phyloP scores from a whole-genome alignment of 1,140 invertebrate genomes.

The Eupristina koningsbergeri region DNA sequence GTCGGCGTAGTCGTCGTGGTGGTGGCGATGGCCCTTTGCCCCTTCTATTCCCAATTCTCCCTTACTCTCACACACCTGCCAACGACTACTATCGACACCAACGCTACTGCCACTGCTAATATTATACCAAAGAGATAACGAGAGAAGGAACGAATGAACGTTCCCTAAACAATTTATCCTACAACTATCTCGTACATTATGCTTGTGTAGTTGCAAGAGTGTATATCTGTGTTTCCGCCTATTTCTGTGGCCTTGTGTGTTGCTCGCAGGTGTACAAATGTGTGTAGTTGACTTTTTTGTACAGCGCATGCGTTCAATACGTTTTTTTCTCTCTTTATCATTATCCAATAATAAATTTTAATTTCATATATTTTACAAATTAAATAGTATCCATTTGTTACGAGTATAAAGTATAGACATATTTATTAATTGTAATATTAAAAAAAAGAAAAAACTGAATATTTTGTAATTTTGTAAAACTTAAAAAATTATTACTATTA shows the following conservation, averaged over 20 bases:
- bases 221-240: background rate
- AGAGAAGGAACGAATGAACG: conserved; percentile 33
- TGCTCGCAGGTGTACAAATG: too few species aligned
- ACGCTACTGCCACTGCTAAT: background rate
- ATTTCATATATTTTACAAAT: too few species aligned
- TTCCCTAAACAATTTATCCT: conserved; percentile 39
- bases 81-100: background rate
- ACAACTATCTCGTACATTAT: background rate
- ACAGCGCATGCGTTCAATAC: background rate
- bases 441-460: too few species aligned
- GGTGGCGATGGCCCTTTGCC: conserved; percentile 52
- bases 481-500: too few species aligned
- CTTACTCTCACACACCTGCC: conserved; percentile 43
- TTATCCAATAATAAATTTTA: too few species aligned
- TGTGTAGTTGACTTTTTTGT: background rate
- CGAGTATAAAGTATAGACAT: too few species aligned
- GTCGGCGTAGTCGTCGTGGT: conserved; percentile 7
- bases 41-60: conserved; percentile 40
- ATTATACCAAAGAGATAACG: background rate
- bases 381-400: too few species aligned
- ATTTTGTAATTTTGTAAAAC: too few species aligned
- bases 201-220: background rate
- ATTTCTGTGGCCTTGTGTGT: too few species aligned
- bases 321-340: too few species aligned
- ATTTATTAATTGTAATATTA: too few species aligned